Base-by-base conservation (phyloP, 1,140 invertebrate genomes). In the Atta texana region DNA sequence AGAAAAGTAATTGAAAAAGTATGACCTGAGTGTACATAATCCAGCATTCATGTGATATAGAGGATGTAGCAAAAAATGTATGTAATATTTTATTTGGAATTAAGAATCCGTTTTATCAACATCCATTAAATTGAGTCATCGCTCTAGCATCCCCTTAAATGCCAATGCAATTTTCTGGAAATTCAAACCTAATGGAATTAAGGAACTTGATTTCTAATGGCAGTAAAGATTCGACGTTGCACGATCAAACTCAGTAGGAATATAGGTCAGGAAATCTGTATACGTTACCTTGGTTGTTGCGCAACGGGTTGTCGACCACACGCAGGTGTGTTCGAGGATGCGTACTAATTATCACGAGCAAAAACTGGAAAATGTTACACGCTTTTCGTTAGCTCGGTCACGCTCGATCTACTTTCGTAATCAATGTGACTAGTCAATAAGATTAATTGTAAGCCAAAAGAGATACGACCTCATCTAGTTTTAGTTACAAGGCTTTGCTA, bases 191-290 rank as follows among this genome's bases (percentile, higher is more conserved):
- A 55, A 69, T n/a, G 77, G 49, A 55, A 81, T 81, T 21, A 64
- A 71, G 10, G 12, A 24, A 24, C 14, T 51, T 21, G 44, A 82
- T 63, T 82, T 57, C n/a, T 39, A 53, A 28, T 6, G 66, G 8
- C 55, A 57, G 59, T 44, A 16, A 24, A 55, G 51, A 16, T 8
- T 51, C 55, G 49, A 3, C 12, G 14, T 12, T 53, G 75, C 59
- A 66, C 18, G 75, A 24, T 44, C 51, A 71, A 86, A 74, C 55
- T 8, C 16, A 5, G 2, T 6, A 28, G 28, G 61, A 71, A 81
- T 88, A 28, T 89, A 51, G 76, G 76, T 86, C 69, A 57, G 39
- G 10, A 76, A 78, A 53, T 53, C 24, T 57, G 57, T 51, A 53
- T 55, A 61, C 55, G 59, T 78, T 44, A 78, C 21, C 34, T 69